Evolutionary conservation across 2,113 vertebrate genomes (phyloP).

Genomic region (Ranitomeya variabilis): DNA sequence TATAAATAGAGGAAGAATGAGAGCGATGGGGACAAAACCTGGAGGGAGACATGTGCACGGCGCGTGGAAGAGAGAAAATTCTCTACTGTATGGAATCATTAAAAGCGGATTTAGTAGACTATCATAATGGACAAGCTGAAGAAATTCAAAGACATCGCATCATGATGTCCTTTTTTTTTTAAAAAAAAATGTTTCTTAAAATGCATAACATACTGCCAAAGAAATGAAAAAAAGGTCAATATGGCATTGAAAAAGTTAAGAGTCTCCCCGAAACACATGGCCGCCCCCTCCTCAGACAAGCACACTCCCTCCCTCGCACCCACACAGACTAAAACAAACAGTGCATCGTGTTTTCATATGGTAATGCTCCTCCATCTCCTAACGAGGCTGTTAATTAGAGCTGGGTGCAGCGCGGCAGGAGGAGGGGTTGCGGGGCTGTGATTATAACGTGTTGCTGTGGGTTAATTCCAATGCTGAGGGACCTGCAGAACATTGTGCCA

Average conservation of each 20-base stretch:
- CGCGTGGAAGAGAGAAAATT: slow-evolving; percentile 6
- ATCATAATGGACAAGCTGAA: not conserved
- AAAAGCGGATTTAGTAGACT: not conserved
- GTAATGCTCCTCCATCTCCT: slow-evolving; percentile 56
- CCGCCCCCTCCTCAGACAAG: slow-evolving; percentile 49
- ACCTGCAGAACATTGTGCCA: slow-evolving; percentile 30
- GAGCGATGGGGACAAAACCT: slow-evolving; percentile 35
- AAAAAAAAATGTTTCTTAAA: not conserved
- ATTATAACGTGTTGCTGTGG: slow-evolving; percentile 51
- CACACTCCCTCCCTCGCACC: slow-evolving; percentile 52
- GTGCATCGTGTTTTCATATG: slow-evolving; percentile 55
- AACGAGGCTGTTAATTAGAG: slow-evolving; percentile 57
- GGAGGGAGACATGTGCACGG: slow-evolving; percentile 21
- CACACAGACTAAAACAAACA: slow-evolving; percentile 60
- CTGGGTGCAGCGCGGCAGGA: slow-evolving; percentile 50
- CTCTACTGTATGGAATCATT: not conserved
- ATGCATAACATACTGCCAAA: not conserved
- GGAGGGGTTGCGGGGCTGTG: slow-evolving; percentile 27
- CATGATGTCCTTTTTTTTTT: not conserved
- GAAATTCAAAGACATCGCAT: not conserved
- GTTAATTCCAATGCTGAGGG: slow-evolving; percentile 42
- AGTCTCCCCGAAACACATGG: slow-evolving; percentile 50
- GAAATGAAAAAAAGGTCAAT: not conserved
- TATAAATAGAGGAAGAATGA: slow-evolving; percentile 49
- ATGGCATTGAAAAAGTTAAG: slow-evolving; percentile 45